phyloP scores from a whole-genome alignment of 2,888 invertebrate species.

The Linnaemya tessellans region DNA sequence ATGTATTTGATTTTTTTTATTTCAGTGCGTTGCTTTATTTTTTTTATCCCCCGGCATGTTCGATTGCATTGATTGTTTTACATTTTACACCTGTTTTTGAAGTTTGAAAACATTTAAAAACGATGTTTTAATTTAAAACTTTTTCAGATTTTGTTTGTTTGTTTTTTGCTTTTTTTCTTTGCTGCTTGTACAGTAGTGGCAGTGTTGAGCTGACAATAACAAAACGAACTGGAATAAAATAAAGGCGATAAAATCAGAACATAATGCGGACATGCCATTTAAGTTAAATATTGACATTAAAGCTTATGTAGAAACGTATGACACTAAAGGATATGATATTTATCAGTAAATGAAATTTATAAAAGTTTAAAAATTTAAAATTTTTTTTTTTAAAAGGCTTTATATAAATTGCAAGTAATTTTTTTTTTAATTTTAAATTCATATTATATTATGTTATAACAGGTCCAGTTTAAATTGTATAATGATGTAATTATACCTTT shows the following conservation, averaged over 20 bases:
- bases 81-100: constrained; percentile 66
- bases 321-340: constrained; percentile 11
- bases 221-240: constrained; percentile 10
- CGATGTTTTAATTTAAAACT: constrained; percentile 45
- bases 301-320: constrained; percentile 27
- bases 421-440: too few species aligned
- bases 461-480: too few species aligned
- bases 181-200: too few species aligned
- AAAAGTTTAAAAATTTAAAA: too few species aligned
- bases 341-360: not conserved
- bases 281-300: constrained; percentile 56
- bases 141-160: not conserved
- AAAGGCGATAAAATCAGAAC: constrained; percentile 66
- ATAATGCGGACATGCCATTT: constrained; percentile 70
- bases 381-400: too few species aligned
- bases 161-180: not conserved
- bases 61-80: constrained; percentile 69
- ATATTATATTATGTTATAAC: too few species aligned
- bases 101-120: constrained; percentile 42
- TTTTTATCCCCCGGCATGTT: constrained; percentile 23
- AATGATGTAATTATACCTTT: not conserved
- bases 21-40: not conserved
- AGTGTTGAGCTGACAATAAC: not conserved
- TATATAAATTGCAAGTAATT: too few species aligned
- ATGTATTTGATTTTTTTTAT: constrained; percentile 41